A percentile compares a stretch with the other conserved stretches of the same genome.
Conservation (phyloP, 2,797 vertebrate species). For the Lepidocolaptes lacrymiger region DNA sequence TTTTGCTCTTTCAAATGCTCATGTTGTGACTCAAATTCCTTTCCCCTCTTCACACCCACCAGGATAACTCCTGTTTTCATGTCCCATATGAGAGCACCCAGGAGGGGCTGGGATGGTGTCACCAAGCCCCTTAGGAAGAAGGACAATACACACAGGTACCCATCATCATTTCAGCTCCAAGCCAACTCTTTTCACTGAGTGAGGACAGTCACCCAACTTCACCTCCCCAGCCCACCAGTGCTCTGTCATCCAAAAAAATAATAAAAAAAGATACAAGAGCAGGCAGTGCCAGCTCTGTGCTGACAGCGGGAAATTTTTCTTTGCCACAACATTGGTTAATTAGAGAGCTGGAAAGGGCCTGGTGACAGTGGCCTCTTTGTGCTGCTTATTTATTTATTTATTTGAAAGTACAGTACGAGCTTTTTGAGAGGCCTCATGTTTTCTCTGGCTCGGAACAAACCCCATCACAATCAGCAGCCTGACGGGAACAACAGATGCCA, state of each 20-base stretch:
- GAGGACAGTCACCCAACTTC: constrained; percentile 8
- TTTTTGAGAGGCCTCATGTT: constrained; percentile 76
- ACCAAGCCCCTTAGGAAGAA: background rate
- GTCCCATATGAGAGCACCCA: fast-evolving
- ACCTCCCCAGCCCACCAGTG: background rate
- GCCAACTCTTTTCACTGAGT: background rate
- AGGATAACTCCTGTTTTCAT: fast-evolving
- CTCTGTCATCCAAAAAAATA: background rate
- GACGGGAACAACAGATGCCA: constrained; percentile 59
- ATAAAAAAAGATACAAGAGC: background rate
- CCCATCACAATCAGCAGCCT: constrained; percentile 67
- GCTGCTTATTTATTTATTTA: constrained; percentile 64
- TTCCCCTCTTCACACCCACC: background rate
- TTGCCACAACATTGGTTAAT: constrained; percentile 66
- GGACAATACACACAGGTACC: background rate
- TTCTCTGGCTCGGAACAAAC: constrained; percentile 71
- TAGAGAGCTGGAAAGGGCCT: constrained; percentile 44
- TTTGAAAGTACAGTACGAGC: constrained; percentile 49
- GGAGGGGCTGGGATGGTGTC: background rate
- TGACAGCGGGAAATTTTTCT: constrained; percentile 63
- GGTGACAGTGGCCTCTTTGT: constrained; percentile 75
- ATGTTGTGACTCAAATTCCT: fast-evolving
- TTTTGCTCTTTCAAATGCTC: background rate
- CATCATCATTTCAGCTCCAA: background rate
- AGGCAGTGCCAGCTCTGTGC: constrained; percentile 35